Evolutionary conservation across 2,888 invertebrate species (phyloP).

Genomic region (Stramonita haemastoma): DNA sequence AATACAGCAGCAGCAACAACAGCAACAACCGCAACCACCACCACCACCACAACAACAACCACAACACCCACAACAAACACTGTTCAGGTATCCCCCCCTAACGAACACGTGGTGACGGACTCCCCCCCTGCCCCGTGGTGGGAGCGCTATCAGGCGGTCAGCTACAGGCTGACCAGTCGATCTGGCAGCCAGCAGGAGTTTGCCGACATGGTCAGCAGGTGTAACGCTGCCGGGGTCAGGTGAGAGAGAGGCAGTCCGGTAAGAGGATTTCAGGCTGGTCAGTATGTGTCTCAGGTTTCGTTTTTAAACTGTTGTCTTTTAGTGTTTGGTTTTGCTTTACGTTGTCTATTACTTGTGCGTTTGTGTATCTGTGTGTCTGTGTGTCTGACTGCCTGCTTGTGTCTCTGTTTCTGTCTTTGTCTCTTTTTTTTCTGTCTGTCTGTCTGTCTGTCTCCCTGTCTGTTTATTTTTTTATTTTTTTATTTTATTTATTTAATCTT

Average conservation of each 20-base stretch:
- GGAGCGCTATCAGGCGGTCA: constrained; percentile 74
- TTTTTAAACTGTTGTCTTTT: background rate
- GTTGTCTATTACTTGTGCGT: background rate
- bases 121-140: constrained; percentile 68
- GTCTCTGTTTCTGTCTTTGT: no score
- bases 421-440: no score
- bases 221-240: constrained; percentile 72
- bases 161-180: constrained; percentile 69
- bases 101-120: constrained; percentile 64
- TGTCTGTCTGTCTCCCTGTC: no score
- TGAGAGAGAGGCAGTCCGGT: constrained; percentile 39
- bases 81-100: constrained; percentile 66
- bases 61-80: no score
- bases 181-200: constrained; percentile 69
- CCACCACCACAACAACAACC: no score
- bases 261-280: background rate
- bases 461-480: no score
- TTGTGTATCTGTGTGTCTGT: background rate
- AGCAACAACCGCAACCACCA: no score
- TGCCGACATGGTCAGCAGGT: constrained; percentile 69
- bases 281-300: background rate
- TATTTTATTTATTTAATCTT: no score
- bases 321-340: no score
- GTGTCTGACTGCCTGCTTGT: background rate
- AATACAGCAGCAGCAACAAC: no score